Conservation (phyloP, 2,113 vertebrate genomes). For the Probosciger aterrimus region DNA sequence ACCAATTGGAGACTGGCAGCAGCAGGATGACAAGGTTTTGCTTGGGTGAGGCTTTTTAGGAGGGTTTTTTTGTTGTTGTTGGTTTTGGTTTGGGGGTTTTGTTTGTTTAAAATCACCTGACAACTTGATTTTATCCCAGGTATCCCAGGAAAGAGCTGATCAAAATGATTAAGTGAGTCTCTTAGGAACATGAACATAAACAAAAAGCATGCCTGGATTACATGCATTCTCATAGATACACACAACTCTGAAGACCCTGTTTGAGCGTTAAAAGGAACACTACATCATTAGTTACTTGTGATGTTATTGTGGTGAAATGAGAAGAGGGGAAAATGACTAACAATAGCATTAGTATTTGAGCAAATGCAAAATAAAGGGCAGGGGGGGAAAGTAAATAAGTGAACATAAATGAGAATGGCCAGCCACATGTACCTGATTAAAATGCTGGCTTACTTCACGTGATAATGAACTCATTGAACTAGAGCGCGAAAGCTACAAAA, state of each 20-base stretch:
- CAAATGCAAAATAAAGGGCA: background rate
- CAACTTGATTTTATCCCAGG: background rate
- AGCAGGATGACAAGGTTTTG: background rate
- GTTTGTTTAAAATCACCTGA: background rate
- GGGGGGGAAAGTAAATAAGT: background rate
- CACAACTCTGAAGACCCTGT: constrained; percentile 32
- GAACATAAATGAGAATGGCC: constrained; percentile 60
- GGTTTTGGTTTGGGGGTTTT: background rate
- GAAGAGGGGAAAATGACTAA: background rate
- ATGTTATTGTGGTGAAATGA: background rate
- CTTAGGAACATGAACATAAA: background rate
- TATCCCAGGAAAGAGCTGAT: background rate
- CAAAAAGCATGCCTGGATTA: constrained; percentile 45
- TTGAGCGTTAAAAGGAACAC: constrained; percentile 47
- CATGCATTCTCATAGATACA: constrained; percentile 10
- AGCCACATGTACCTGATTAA: constrained; percentile 92
- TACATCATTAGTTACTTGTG: background rate
- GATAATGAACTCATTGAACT: constrained; percentile 98
- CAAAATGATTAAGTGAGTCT: background rate
- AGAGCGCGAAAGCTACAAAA: constrained; percentile 94
- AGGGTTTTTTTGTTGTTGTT: background rate
- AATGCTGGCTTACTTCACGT: constrained; percentile 96
- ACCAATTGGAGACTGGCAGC: background rate
- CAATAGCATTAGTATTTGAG: constrained; percentile 48
- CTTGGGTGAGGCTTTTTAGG: background rate